A percentile compares a stretch with the other conserved stretches of the same genome.
Conservation (phyloP, 1,140 invertebrate genomes). For the Drosophila ironensis region DNA sequence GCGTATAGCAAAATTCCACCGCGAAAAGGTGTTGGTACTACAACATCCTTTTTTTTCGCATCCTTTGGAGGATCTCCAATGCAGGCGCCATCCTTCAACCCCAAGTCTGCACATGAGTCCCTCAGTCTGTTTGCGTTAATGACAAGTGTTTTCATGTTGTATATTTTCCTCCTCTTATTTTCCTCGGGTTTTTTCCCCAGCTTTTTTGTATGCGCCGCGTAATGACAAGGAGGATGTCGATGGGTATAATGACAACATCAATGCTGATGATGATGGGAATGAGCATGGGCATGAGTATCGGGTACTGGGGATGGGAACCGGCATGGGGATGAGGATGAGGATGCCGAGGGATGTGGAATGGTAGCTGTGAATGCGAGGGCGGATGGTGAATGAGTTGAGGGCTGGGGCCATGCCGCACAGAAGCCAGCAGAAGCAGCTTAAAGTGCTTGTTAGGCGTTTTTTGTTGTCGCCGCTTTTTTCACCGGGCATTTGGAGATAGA, state of each 20-base stretch:
- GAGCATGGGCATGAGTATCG: too few species aligned
- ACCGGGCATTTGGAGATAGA: not conserved
- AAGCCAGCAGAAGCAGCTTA: conserved; percentile 45
- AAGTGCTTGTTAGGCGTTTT: conserved; percentile 73
- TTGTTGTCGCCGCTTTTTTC: conserved; percentile 9
- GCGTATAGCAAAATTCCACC: conserved; percentile 10
- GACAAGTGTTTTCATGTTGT: conserved; percentile 73
- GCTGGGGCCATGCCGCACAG: conserved; percentile 16
- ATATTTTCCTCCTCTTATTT: conserved; percentile 19
- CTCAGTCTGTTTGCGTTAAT: conserved; percentile 66
- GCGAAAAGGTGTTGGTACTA: conserved; percentile 18
- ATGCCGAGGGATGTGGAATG: not conserved
- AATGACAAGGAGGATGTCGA: conserved; percentile 74
- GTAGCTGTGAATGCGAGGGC: not conserved
- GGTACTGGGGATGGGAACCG: too few species aligned
- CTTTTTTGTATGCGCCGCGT: conserved; percentile 52
- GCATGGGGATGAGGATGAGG: not conserved
- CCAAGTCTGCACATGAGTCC: conserved; percentile 5
- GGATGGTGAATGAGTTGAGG: not conserved
- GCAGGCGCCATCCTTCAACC: conserved; percentile 35
- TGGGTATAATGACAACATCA: conserved; percentile 76
- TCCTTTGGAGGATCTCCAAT: conserved; percentile 10
- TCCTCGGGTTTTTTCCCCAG: conserved; percentile 7
- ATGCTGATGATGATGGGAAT: conserved; percentile 65
- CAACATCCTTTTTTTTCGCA: not conserved